phyloP scores from a whole-genome alignment of 1,140 invertebrate genomes.

The Tetragonula clypearis region DNA sequence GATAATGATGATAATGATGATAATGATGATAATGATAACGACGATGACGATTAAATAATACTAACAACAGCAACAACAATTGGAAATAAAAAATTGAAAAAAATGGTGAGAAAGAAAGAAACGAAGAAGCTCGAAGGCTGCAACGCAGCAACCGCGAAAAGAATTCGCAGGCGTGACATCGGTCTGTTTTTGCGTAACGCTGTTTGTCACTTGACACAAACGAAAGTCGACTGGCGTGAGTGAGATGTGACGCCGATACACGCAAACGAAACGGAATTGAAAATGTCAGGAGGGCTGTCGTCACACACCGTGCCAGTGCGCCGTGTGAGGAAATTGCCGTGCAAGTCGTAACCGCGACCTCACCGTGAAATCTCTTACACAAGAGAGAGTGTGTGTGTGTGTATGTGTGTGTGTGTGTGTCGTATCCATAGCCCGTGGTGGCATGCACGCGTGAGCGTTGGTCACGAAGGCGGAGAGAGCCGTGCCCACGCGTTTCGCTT shows the following conservation, averaged over 20 bases:
- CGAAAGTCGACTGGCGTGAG: not conserved
- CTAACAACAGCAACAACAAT: no score
- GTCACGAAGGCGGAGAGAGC: not conserved
- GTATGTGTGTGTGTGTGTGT: no score
- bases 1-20: no score
- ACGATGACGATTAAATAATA: no score
- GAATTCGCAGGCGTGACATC: not conserved
- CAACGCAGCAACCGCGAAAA: not conserved
- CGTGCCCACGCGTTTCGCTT: conserved; percentile 9
- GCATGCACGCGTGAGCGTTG: conserved; percentile 20
- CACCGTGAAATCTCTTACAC: not conserved
- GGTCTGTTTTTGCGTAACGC: not conserved
- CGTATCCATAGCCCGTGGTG: not conserved
- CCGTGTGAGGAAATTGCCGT: not conserved
- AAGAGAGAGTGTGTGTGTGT: not conserved
- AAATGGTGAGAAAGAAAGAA: not conserved
- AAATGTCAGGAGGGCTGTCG: not conserved
- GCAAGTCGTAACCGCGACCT: not conserved
- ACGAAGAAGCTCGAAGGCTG: not conserved
- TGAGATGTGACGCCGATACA: not conserved
- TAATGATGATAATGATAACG: no score
- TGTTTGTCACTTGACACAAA: not conserved
- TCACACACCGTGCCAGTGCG: no score
- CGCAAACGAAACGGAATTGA: no score
- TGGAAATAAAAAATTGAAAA: no score